A percentile compares a stretch with the other conserved stretches of the same genome.
These are phyloP conservation scores for Habrosyne pyritoides DNA, from an alignment of 2,888 invertebrate genomes.

Conservation along the genomic window DNA sequence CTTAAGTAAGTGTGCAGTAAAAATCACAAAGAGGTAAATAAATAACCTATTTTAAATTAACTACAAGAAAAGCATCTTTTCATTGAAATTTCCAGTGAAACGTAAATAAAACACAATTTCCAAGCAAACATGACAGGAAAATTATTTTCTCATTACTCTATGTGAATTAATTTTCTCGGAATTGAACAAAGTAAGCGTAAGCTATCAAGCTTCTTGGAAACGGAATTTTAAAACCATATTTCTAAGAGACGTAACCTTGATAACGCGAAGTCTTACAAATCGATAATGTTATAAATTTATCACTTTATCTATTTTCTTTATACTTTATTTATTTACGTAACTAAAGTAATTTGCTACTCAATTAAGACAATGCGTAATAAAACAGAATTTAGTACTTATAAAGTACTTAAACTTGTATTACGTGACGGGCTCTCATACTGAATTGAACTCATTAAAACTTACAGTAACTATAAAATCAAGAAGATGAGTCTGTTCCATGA, in stretches of 20 bases:
- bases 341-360: background rate
- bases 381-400: background rate
- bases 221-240: slow-evolving; percentile 46
- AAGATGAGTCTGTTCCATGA: slow-evolving; percentile 53
- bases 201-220: slow-evolving; percentile 32
- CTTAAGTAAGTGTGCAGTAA: background rate
- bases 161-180: slow-evolving; percentile 38
- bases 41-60: background rate
- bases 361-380: background rate
- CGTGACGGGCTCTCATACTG: slow-evolving; percentile 38
- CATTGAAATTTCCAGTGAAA: background rate
- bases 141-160: slow-evolving; percentile 15
- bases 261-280: slow-evolving; percentile 38
- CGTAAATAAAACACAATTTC: slow-evolving; percentile 4
- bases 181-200: slow-evolving; percentile 20
- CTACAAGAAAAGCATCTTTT: too few species aligned
- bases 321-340: background rate
- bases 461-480: slow-evolving; percentile 54
- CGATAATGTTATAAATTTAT: background rate
- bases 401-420: slow-evolving; percentile 5
- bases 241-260: slow-evolving; percentile 45
- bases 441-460: slow-evolving; percentile 67
- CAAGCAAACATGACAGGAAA: slow-evolving; percentile 7
- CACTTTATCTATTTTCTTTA: background rate
- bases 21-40: background rate